Conservation (phyloP, 2,797 vertebrate genomes). For the Anguilla obscura region DNA sequence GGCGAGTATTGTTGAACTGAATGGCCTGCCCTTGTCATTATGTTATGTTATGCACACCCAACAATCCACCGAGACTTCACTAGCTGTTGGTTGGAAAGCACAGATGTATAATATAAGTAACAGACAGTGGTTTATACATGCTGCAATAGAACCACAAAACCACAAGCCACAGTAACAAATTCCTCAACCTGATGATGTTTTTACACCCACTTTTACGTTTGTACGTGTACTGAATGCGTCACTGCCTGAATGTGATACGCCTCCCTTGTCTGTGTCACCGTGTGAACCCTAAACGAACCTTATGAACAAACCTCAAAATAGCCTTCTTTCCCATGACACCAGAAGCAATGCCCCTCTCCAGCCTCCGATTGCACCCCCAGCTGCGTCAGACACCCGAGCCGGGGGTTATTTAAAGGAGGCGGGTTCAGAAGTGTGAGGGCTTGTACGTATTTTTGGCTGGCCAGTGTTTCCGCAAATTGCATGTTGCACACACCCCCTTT, state of each 20-base stretch:
- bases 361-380: slow-evolving; percentile 30
- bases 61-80: background rate
- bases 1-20: too few relatives aligned
- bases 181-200: background rate
- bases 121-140: background rate
- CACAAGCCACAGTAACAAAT: background rate
- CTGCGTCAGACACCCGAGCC: slow-evolving; percentile 38
- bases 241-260: background rate
- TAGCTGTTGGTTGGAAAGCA: background rate
- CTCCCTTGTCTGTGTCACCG: slow-evolving; percentile 10
- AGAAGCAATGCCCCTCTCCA: background rate
- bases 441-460: slow-evolving; percentile 33
- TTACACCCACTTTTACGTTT: background rate
- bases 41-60: background rate
- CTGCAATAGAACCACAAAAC: background rate
- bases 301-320: slow-evolving; percentile 31
- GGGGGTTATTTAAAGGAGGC: slow-evolving; percentile 5
- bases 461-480: slow-evolving; percentile 30
- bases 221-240: background rate
- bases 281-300: slow-evolving; percentile 36
- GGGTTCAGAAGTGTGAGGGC: background rate
- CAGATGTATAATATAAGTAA: background rate
- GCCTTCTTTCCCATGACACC: slow-evolving; percentile 41
- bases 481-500: slow-evolving; percentile 29
- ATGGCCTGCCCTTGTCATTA: too few relatives aligned